Conservation (phyloP, 2,888 invertebrate genomes). For the Ischnus inquisitorius region DNA sequence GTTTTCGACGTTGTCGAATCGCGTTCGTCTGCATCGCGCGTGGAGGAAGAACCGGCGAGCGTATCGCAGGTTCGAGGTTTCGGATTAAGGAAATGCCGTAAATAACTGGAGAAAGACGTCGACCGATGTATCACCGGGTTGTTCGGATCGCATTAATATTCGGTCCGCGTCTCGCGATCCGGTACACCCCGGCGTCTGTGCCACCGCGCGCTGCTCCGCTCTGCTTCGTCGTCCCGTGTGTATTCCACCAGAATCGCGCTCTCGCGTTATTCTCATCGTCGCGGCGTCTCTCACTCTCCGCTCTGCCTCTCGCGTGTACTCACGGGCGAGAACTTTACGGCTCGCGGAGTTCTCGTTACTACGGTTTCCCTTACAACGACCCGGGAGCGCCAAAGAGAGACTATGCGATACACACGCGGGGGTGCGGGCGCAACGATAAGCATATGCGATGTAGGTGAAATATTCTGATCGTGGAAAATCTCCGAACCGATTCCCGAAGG, state of each 20-base stretch:
- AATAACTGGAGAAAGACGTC: conserved; percentile 80
- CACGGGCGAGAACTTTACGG: conserved; percentile 58
- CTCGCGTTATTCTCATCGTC: conserved; percentile 66
- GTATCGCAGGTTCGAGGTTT: conserved; percentile 66
- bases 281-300: conserved; percentile 41
- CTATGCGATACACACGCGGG: conserved; percentile 40
- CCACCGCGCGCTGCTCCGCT: conserved; percentile 55
- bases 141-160: conserved; percentile 82
- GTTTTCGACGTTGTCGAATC: neutral
- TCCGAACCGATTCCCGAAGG: conserved; percentile 63
- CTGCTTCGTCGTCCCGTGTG: conserved; percentile 57
- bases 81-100: conserved; percentile 80
- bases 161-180: conserved; percentile 75
- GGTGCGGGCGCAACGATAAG: conserved; percentile 51
- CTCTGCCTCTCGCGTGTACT: conserved; percentile 37
- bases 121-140: conserved; percentile 81
- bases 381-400: conserved; percentile 20
- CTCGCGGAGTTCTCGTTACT: conserved; percentile 57
- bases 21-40: conserved; percentile 15
- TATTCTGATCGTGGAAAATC: conserved; percentile 68
- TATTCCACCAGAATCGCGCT: conserved; percentile 57
- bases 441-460: conserved; percentile 68
- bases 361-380: conserved; percentile 45
- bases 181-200: conserved; percentile 71
- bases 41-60: conserved; percentile 38